These are phyloP conservation scores for Anser cygnoides DNA, from an alignment of 2,113 vertebrate genomes.

Conservation along the genomic window DNA sequence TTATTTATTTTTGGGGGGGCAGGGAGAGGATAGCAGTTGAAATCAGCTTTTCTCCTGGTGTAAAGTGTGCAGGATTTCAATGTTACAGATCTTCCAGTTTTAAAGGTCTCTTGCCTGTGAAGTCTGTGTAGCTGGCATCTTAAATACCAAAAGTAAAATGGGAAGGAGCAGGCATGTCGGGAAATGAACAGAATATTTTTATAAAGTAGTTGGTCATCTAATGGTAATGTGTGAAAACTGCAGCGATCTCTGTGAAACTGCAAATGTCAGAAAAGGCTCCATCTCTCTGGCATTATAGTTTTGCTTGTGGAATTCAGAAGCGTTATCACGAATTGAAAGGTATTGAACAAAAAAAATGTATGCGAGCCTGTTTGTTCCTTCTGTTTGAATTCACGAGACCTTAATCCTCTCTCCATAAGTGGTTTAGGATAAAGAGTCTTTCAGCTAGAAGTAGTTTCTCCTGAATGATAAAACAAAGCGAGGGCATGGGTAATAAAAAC, in stretches of 20 bases:
- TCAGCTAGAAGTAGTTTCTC: background rate
- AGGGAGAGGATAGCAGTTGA: background rate
- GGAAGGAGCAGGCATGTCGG: background rate
- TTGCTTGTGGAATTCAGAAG: background rate
- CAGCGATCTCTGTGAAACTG: background rate
- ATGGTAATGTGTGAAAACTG: background rate
- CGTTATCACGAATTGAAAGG: background rate
- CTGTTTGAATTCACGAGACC: background rate
- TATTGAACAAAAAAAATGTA: background rate
- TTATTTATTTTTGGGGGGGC: background rate
- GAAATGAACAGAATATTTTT: background rate
- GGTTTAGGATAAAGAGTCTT: background rate
- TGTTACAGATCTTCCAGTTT: background rate
- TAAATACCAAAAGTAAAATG: background rate
- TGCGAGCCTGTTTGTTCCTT: background rate
- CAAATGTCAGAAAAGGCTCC: background rate
- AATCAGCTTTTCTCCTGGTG: background rate
- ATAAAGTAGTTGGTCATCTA: background rate
- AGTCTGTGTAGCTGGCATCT: background rate
- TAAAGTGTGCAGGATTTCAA: background rate
- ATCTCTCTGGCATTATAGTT: background rate
- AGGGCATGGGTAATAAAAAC: background rate
- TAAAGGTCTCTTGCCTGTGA: conserved; percentile 6
- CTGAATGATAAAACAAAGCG: background rate
- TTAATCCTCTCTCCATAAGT: background rate